Percentiles rank a stretch among this genome's conserved stretches.
Conservation (phyloP, 2,113 vertebrate genomes). For the Acanthochromis polyacanthus region DNA sequence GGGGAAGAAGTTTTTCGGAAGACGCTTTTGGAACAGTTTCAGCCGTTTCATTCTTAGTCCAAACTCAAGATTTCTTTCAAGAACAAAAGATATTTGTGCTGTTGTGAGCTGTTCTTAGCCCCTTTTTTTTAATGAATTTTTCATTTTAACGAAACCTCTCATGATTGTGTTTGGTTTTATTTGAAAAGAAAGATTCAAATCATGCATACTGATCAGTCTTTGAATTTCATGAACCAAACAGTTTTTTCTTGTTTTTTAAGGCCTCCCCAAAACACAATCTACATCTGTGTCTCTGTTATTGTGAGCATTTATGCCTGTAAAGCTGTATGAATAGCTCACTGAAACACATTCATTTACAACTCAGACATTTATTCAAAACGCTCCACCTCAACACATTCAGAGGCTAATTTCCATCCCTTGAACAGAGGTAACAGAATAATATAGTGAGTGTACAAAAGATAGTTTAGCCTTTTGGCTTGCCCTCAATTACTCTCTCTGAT, state of each 20-base stretch:
- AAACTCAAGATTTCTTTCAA: background rate
- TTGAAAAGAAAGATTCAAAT: background rate
- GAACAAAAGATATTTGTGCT: background rate
- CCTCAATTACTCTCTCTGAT: conserved; percentile 72
- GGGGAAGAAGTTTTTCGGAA: conserved; percentile 6
- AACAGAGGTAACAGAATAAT: conserved; percentile 54
- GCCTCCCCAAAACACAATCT: background rate
- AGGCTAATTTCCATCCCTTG: conserved; percentile 59
- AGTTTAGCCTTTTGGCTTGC: conserved; percentile 72
- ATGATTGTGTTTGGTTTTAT: background rate
- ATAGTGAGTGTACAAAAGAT: conserved; percentile 62
- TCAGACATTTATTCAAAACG: conserved; percentile 36
- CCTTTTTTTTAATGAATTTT: background rate
- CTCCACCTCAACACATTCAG: conserved; percentile 15
- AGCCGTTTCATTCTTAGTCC: conserved; percentile 5
- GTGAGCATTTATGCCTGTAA: background rate
- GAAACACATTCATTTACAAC: background rate
- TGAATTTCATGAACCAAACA: conserved; percentile 1
- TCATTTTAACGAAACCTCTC: background rate
- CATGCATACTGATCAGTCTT: background rate
- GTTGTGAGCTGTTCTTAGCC: conserved; percentile 7
- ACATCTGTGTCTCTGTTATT: background rate
- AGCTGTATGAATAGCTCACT: background rate
- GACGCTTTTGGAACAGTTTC: conserved; percentile 3
- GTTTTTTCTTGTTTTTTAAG: background rate